Conservation (phyloP, 2,888 invertebrate genomes). For the Kryphioiulus occultus region DNA sequence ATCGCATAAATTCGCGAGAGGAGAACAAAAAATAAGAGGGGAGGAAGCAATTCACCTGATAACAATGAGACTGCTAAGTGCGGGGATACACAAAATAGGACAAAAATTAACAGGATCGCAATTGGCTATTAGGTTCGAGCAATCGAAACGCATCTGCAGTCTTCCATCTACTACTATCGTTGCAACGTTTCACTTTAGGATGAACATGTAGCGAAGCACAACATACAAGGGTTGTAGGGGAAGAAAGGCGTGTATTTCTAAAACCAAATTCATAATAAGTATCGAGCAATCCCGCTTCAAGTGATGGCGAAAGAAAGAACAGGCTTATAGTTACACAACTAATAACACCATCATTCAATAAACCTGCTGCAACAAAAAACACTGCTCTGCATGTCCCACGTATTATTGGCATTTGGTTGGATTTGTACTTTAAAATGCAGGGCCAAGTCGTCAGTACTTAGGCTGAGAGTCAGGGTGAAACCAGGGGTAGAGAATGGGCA, state of each 20-base stretch:
- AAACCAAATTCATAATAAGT: slow-evolving; percentile 39
- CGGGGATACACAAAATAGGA: slow-evolving; percentile 6
- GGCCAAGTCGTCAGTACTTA: slow-evolving; percentile 43
- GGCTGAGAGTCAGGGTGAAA: slow-evolving; percentile 1
- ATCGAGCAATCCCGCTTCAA: background rate
- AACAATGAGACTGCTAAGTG: slow-evolving; percentile 26
- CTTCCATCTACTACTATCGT: background rate
- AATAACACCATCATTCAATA: slow-evolving; percentile 43
- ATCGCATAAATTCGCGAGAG: slow-evolving; percentile 9
- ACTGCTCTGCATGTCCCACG: slow-evolving; percentile 50
- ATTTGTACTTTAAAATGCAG: slow-evolving; percentile 51
- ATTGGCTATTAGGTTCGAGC: background rate
- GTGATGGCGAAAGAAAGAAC: background rate
- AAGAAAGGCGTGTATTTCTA: background rate
- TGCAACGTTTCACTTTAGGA: slow-evolving; percentile 16
- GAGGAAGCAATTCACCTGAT: slow-evolving; percentile 39
- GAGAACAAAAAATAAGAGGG: background rate
- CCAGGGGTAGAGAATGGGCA: background rate
- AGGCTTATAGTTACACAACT: slow-evolving; percentile 12
- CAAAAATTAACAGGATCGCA: slow-evolving; percentile 15
- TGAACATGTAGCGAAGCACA: slow-evolving; percentile 23
- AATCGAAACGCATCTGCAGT: background rate
- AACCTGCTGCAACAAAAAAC: slow-evolving; percentile 46
- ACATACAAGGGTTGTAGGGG: background rate
- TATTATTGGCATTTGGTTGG: slow-evolving; percentile 50